phyloP scores from a whole-genome alignment of 2,888 invertebrate species.

The Gryllus longicercus region DNA sequence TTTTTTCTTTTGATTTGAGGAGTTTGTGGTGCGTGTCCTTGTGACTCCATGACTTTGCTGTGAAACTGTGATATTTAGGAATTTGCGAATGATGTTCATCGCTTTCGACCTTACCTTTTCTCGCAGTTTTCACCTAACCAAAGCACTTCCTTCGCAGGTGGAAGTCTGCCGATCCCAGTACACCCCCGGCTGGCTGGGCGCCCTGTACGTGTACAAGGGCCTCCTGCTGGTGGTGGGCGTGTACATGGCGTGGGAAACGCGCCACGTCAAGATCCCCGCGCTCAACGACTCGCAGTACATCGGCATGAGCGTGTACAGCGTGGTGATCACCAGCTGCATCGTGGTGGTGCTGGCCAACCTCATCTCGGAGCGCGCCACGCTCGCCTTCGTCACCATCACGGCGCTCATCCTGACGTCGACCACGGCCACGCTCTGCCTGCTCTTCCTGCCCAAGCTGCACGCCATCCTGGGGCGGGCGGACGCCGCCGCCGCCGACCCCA shows the following conservation, averaged over 20 bases:
- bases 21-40: too few relatives aligned
- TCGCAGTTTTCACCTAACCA: constrained; percentile 25
- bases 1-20: too few relatives aligned
- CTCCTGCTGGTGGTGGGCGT: constrained; percentile 82
- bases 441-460: constrained; percentile 82
- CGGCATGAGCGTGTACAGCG: constrained; percentile 87
- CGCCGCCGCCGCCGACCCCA: constrained; percentile 62
- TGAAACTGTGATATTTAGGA: not conserved
- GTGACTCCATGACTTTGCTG: too few relatives aligned
- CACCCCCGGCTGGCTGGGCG: constrained; percentile 85
- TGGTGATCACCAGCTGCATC: constrained; percentile 81
- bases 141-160: constrained; percentile 57
- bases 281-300: constrained; percentile 92
- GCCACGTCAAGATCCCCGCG: constrained; percentile 83
- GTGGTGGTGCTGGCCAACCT: constrained; percentile 86
- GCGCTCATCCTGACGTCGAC: constrained; percentile 80
- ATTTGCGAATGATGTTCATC: too few relatives aligned
- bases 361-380: constrained; percentile 74
- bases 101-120: too few relatives aligned
- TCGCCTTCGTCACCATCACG: constrained; percentile 78
- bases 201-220: constrained; percentile 86
- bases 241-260: constrained; percentile 95
- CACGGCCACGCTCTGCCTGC: constrained; percentile 77
- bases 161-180: constrained; percentile 85
- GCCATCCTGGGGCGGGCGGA: constrained; percentile 56